Conservation (phyloP, 1,140 invertebrate genomes). For the Acromyrmex heyeri region DNA sequence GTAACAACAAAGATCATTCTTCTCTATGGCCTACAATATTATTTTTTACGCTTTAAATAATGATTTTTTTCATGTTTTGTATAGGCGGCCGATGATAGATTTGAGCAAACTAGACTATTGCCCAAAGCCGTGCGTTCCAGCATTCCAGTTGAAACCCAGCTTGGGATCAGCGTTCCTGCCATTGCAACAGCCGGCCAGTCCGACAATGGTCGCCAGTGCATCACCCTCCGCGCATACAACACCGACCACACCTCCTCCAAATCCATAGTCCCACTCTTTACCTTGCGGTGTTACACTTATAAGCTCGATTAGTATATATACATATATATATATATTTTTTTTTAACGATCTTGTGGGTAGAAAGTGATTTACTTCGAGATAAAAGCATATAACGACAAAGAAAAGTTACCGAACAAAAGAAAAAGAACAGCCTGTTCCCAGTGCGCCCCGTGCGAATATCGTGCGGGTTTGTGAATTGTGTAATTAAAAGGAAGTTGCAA, state of each 20-base stretch:
- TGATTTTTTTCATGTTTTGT: conserved; percentile 15
- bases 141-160: conserved; percentile 93
- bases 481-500: conserved; percentile 74
- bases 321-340: conserved; percentile 78
- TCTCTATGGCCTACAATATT: neutral
- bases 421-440: conserved; percentile 72
- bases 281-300: conserved; percentile 75
- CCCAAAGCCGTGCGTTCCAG: conserved; percentile 89
- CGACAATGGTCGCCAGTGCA: conserved; percentile 79
- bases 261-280: conserved; percentile 86
- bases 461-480: conserved; percentile 72
- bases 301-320: conserved; percentile 78
- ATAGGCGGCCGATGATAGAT: conserved; percentile 86
- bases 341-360: conserved; percentile 78
- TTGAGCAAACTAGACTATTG: conserved; percentile 86
- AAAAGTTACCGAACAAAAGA: conserved; percentile 78
- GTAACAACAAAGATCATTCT: conserved; percentile 80
- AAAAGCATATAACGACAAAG: conserved; percentile 76
- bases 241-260: conserved; percentile 85
- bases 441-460: conserved; percentile 64
- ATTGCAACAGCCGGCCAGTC: conserved; percentile 88
- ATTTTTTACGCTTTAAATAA: conserved; percentile 9
- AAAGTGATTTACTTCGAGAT: conserved; percentile 78
- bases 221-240: conserved; percentile 83
- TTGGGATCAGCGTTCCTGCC: conserved; percentile 94